A percentile compares a stretch with the other conserved stretches of the same genome.
Evolutionary conservation across 1,140 invertebrate species (phyloP).

Genomic region (Magallana ariakensis): DNA sequence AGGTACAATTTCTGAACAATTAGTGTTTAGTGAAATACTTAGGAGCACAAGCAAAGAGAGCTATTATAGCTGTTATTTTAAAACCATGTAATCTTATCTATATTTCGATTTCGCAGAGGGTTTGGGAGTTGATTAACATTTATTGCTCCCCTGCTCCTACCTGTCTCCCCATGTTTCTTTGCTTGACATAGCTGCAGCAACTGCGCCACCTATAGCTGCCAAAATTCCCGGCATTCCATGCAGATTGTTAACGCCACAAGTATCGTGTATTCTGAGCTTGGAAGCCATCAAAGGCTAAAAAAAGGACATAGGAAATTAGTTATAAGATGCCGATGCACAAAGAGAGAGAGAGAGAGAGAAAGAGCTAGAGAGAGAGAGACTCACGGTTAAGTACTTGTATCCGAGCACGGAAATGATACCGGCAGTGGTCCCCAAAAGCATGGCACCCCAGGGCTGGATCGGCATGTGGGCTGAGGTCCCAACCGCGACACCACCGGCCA

Average conservation of each 20-base stretch:
- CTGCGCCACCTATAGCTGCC: conserved; percentile 88
- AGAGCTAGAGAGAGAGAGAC: conserved; percentile 22
- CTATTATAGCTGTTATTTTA: too few species aligned
- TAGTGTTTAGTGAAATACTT: too few species aligned
- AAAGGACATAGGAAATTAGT: neutral
- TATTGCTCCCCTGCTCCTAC: conserved; percentile 59
- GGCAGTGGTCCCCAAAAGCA: conserved; percentile 90
- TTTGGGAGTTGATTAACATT: too few species aligned
- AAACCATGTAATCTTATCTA: too few species aligned
- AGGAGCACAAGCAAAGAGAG: too few species aligned
- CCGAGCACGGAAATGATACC: conserved; percentile 91
- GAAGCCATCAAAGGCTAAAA: conserved; percentile 86
- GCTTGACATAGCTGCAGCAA: conserved; percentile 88
- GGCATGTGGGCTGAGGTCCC: conserved; percentile 87
- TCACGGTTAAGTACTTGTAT: conserved; percentile 90
- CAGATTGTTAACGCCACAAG: conserved; percentile 96
- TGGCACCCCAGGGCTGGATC: conserved; percentile 91
- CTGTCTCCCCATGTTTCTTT: conserved; percentile 80
- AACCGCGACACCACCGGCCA: conserved; percentile 83
- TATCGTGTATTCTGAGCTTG: conserved; percentile 90
- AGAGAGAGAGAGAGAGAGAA: neutral
- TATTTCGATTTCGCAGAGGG: too few species aligned
- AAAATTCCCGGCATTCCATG: conserved; percentile 96
- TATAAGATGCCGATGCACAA: neutral
- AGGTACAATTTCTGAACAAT: too few species aligned